Evolutionary conservation across 1,140 invertebrate genomes (phyloP).

Genomic region (Drosophila kurseongensis): DNA sequence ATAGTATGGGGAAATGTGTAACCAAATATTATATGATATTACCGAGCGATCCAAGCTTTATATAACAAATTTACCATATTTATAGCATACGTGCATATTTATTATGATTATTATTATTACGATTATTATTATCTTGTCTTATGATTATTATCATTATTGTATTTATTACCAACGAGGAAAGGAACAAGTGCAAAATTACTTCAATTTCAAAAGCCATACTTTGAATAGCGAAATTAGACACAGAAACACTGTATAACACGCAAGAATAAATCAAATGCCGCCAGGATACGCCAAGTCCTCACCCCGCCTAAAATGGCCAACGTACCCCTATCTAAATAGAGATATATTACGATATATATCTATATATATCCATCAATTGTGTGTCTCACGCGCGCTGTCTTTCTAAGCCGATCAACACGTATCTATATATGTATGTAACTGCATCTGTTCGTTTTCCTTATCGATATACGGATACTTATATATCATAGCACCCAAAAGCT

Average conservation of each 20-base stretch:
- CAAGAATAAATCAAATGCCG: neutral
- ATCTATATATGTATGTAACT: conserved; percentile 9
- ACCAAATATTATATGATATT: conserved; percentile 83
- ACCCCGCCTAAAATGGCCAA: neutral
- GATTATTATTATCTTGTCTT: conserved; percentile 29
- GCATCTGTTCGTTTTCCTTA: conserved; percentile 38
- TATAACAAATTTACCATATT: conserved; percentile 69
- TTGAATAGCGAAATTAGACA: conserved; percentile 20
- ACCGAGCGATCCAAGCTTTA: conserved; percentile 78
- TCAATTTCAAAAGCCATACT: conserved; percentile 12
- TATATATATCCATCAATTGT: neutral
- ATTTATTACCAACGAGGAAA: conserved; percentile 25
- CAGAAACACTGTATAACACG: neutral
- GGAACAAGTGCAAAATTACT: conserved; percentile 33
- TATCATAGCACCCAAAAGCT: conserved; percentile 39
- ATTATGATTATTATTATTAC: conserved; percentile 61
- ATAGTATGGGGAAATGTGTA: conserved; percentile 72
- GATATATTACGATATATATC: conserved; percentile 17
- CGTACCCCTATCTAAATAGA: conserved; percentile 1
- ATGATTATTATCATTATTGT: conserved; percentile 32
- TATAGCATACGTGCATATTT: conserved; percentile 60
- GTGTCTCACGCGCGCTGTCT: conserved; percentile 4
- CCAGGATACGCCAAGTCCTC: conserved; percentile 1
- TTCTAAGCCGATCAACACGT: conserved; percentile 1
- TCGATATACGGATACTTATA: conserved; percentile 21